These are phyloP conservation scores for Coecobrya sp. DNA, from an alignment of 2,888 invertebrate genomes.

Conservation along the genomic window DNA sequence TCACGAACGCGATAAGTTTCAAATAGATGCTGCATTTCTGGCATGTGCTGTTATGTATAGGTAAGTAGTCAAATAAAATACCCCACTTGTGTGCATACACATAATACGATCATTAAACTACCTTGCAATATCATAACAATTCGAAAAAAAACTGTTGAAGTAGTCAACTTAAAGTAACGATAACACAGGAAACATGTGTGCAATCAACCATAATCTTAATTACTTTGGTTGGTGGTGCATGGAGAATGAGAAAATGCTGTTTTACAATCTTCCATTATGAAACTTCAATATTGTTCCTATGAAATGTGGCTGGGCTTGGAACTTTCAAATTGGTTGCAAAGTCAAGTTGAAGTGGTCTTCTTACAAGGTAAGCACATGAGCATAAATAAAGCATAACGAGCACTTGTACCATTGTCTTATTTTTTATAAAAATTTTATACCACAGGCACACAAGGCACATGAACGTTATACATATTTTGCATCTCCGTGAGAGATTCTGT, in stretches of 20 bases:
- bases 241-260: background rate
- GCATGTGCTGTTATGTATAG: background rate
- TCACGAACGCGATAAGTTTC: constrained; percentile 21
- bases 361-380: background rate
- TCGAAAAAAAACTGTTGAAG: background rate
- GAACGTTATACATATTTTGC: constrained; percentile 4
- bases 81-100: background rate
- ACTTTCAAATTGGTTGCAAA: background rate
- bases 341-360: constrained; percentile 13
- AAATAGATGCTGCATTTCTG: background rate
- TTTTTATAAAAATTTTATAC: constrained; percentile 17
- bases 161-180: constrained; percentile 8
- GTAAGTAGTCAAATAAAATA: background rate
- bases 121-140: background rate
- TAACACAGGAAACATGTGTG: constrained; percentile 48
- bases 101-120: background rate
- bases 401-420: constrained; percentile 33
- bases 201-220: constrained; percentile 73
- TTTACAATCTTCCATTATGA: constrained; percentile 12
- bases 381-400: background rate
- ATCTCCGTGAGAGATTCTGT: background rate
- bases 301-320: background rate
- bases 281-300: constrained; percentile 33
- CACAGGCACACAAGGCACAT: background rate
- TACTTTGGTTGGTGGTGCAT: constrained; percentile 50